phyloP scores from a whole-genome alignment of 2,113 vertebrate genomes.

The Bubo blakistoni region DNA sequence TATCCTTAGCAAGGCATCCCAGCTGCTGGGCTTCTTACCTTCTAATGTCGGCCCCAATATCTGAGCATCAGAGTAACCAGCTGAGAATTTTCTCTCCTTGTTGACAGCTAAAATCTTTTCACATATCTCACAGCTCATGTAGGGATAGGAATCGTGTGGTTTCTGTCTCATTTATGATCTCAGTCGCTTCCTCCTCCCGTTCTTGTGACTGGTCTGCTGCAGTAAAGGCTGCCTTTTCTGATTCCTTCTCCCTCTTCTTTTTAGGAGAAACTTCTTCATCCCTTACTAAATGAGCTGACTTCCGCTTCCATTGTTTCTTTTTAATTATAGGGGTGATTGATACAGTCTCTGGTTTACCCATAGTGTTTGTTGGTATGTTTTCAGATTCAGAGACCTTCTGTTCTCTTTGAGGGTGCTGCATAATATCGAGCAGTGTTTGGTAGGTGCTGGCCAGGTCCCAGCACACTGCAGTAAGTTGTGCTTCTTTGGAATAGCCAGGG shows the following conservation, averaged over 20 bases:
- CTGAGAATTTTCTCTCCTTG: not conserved
- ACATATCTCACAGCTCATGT: not conserved
- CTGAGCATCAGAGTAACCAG: not conserved
- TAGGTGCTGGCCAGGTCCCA: not conserved
- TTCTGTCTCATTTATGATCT: not conserved
- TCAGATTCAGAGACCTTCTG: not conserved
- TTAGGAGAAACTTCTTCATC: not conserved
- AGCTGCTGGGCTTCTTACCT: not conserved
- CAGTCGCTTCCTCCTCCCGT: not conserved
- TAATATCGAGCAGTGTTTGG: not conserved
- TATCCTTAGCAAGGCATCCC: not conserved
- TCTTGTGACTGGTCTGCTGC: not conserved
- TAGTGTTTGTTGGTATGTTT: not conserved
- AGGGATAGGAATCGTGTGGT: not conserved
- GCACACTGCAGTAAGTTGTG: fast-evolving
- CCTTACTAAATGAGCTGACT: not conserved
- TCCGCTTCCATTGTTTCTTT: not conserved
- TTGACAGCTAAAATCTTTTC: not conserved
- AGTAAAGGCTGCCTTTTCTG: not conserved
- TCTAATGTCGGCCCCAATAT: not conserved
- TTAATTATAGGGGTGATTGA: not conserved
- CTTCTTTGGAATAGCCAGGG: not conserved
- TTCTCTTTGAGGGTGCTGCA: not conserved
- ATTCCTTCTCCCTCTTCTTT: not conserved
- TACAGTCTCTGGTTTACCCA: not conserved